A percentile compares a stretch with the other conserved stretches of the same genome.
These are phyloP conservation scores for Tauraco hartlaubi DNA, from an alignment of 2,797 vertebrate genomes.

Conservation along the genomic window DNA sequence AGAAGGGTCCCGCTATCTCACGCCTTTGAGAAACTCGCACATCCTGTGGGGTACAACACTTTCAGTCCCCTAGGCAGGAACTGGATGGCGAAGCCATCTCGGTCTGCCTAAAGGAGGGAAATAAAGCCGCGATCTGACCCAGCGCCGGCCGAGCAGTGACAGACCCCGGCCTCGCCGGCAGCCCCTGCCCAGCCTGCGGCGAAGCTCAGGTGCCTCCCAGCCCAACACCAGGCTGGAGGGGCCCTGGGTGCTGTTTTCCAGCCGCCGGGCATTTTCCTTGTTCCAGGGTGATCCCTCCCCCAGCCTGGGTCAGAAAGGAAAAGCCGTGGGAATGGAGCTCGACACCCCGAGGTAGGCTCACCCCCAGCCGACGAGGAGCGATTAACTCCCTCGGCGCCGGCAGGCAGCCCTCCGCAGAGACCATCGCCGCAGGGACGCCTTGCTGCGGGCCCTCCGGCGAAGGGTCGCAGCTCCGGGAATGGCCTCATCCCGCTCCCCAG, in stretches of 20 bases:
- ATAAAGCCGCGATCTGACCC: neutral
- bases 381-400: constrained; percentile 41
- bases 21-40: neutral
- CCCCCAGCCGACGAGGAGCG: neutral
- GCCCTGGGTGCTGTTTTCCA: neutral
- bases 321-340: constrained; percentile 67
- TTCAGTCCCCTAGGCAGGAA: neutral
- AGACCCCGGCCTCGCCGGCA: neutral
- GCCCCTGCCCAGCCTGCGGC: neutral
- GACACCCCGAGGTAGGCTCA: constrained; percentile 22
- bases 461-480: neutral
- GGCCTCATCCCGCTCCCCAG: neutral
- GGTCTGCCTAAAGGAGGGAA: neutral
- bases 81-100: neutral
- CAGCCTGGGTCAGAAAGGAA: constrained; percentile 44
- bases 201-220: neutral
- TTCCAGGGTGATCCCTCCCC: constrained; percentile 37
- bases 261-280: constrained; percentile 32
- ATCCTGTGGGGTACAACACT: neutral
- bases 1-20: neutral
- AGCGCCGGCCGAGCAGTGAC: neutral
- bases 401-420: neutral
- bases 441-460: neutral
- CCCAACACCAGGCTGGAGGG: neutral
- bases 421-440: fast-evolving